phyloP scores from a whole-genome alignment of 1,140 invertebrate species.

The Spodoptera frugiperda region DNA sequence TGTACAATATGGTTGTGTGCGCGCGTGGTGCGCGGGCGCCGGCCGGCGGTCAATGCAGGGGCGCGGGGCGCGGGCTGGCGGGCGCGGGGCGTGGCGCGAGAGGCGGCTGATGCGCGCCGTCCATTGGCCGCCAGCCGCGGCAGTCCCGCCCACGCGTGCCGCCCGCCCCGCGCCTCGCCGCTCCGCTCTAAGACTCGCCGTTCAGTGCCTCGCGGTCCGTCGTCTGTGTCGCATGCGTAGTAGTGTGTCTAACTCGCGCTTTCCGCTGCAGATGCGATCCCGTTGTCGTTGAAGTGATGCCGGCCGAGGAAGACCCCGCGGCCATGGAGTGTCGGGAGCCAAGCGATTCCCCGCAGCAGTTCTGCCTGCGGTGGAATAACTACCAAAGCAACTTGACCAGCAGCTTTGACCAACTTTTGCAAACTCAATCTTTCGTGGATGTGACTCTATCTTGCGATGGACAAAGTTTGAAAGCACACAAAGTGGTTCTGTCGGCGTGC shows the following conservation, averaged over 20 bases:
- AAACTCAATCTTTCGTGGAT: constrained; percentile 96
- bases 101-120: constrained; percentile 57
- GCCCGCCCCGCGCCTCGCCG: constrained; percentile 60
- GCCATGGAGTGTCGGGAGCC: constrained; percentile 78
- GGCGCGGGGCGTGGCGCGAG: constrained; percentile 52
- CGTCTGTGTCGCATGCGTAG: constrained; percentile 65
- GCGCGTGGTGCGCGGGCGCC: constrained; percentile 55
- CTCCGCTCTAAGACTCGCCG: constrained; percentile 51
- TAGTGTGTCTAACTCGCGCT: constrained; percentile 56
- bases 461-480: constrained; percentile 96
- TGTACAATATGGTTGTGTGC: constrained; percentile 26
- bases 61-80: constrained; percentile 56
- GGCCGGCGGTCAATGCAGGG: constrained; percentile 43
- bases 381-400: constrained; percentile 96
- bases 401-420: constrained; percentile 96
- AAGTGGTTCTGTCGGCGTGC: constrained; percentile 96
- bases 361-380: constrained; percentile 97
- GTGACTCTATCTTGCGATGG: constrained; percentile 97
- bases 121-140: constrained; percentile 61
- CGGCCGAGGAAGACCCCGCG: constrained; percentile 80
- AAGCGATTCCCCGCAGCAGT: constrained; percentile 84
- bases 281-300: constrained; percentile 72
- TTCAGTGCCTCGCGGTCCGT: constrained; percentile 78
- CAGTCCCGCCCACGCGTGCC: constrained; percentile 59
- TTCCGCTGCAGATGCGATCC: constrained; percentile 78